Evolutionary conservation across 2,888 invertebrate genomes (phyloP).

Genomic region (Chrysolina americana): DNA sequence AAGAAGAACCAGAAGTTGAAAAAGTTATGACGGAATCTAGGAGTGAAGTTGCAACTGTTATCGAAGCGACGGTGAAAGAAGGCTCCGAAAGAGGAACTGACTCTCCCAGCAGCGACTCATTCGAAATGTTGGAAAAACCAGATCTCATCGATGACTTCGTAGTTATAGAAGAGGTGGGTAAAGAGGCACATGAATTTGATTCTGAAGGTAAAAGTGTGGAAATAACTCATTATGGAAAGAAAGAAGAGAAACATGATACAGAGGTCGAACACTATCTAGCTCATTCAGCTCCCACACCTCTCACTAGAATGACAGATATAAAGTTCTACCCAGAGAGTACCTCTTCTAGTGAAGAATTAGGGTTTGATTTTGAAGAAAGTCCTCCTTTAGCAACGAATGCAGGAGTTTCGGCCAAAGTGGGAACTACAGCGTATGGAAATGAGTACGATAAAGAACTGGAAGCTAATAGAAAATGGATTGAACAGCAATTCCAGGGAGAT

Average conservation of each 20-base stretch:
- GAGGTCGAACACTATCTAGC: conserved; percentile 81
- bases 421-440: conserved; percentile 66
- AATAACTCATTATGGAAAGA: conserved; percentile 70
- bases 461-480: conserved; percentile 89
- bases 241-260: conserved; percentile 77
- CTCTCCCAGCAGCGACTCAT: conserved; percentile 87
- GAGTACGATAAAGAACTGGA: conserved; percentile 76
- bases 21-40: conserved; percentile 67
- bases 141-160: conserved; percentile 91
- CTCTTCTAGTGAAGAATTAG: conserved; percentile 75
- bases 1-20: conserved; percentile 71
- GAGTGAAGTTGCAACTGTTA: conserved; percentile 73
- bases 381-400: conserved; percentile 69
- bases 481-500: conserved; percentile 88
- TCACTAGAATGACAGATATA: conserved; percentile 69
- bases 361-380: conserved; percentile 81
- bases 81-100: conserved; percentile 70
- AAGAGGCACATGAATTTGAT: conserved; percentile 87
- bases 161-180: conserved; percentile 89
- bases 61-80: conserved; percentile 74
- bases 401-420: conserved; percentile 63
- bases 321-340: conserved; percentile 71
- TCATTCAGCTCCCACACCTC: conserved; percentile 78
- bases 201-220: conserved; percentile 86
- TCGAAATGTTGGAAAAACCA: conserved; percentile 90